Conservation (phyloP, 2,888 invertebrate species). For the Drosophila antonietae region DNA sequence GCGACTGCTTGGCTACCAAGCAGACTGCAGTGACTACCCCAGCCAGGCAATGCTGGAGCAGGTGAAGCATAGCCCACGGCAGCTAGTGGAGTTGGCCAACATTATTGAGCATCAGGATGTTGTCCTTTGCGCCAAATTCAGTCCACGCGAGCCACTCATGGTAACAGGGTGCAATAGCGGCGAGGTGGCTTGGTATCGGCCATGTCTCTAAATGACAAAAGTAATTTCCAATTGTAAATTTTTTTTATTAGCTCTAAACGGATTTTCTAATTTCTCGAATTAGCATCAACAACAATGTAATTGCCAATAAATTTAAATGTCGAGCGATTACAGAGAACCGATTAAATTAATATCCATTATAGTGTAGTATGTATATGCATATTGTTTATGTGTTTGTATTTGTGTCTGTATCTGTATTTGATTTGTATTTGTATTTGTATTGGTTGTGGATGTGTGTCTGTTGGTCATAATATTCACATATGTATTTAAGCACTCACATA, state of each 20-base stretch:
- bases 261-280: conserved; percentile 7
- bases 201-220: conserved; percentile 81
- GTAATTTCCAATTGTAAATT: conserved; percentile 18
- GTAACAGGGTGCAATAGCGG: conserved; percentile 96
- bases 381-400: conserved; percentile 26
- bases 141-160: conserved; percentile 92
- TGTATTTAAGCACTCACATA: conserved; percentile 20
- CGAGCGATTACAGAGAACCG: conserved; percentile 36
- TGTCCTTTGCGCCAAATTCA: conserved; percentile 95
- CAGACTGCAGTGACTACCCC: conserved; percentile 91
- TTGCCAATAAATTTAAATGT: conserved; percentile 24
- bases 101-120: conserved; percentile 91
- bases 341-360: conserved; percentile 53
- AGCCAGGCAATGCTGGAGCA: conserved; percentile 81
- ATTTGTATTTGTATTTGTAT: conserved; percentile 1
- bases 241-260: conserved; percentile 11
- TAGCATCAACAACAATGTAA: conserved; percentile 18
- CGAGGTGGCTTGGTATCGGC: conserved; percentile 95
- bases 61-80: conserved; percentile 83
- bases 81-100: conserved; percentile 88
- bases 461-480: conserved; percentile 29
- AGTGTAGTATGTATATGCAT: conserved; percentile 1
- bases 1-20: conserved; percentile 92
- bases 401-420: neutral
- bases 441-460: conserved; percentile 26